A percentile compares a stretch with the other conserved stretches of the same genome.
Evolutionary conservation across 1,140 invertebrate genomes (phyloP).

Genomic region (Micrasema longulum): DNA sequence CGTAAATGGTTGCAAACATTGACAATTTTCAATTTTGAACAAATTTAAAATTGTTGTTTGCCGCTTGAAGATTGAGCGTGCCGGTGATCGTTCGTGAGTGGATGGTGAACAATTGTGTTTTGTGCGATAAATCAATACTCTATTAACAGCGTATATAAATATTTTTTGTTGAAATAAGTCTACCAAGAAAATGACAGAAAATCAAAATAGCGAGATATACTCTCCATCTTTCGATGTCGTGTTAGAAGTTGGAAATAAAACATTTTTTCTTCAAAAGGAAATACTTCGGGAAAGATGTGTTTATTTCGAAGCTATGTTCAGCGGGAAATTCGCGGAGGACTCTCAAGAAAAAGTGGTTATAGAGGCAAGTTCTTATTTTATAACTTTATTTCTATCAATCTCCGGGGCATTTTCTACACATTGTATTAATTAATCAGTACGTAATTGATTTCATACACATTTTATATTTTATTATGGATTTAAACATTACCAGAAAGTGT

Average conservation of each 20-base stretch:
- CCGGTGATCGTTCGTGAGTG: no score
- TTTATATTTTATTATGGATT: no score
- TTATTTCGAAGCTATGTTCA: constrained; percentile 46
- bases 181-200: constrained; percentile 4
- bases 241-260: constrained; percentile 36
- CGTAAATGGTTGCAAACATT: no score
- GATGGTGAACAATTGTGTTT: neutral
- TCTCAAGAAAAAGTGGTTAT: constrained; percentile 35
- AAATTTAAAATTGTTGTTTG: no score
- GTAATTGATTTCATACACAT: no score
- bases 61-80: neutral
- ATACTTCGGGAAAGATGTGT: constrained; percentile 35
- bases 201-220: constrained; percentile 12
- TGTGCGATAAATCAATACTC: neutral
- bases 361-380: constrained; percentile 32
- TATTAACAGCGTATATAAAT: no score
- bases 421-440: no score
- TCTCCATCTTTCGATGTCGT: constrained; percentile 28
- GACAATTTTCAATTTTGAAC: no score
- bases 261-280: constrained; percentile 39
- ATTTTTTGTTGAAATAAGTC: no score
- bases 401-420: no score
- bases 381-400: no score
- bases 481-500: no score
- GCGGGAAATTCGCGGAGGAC: constrained; percentile 34